phyloP scores from a whole-genome alignment of 2,113 vertebrate species.

The Gadus macrocephalus region DNA sequence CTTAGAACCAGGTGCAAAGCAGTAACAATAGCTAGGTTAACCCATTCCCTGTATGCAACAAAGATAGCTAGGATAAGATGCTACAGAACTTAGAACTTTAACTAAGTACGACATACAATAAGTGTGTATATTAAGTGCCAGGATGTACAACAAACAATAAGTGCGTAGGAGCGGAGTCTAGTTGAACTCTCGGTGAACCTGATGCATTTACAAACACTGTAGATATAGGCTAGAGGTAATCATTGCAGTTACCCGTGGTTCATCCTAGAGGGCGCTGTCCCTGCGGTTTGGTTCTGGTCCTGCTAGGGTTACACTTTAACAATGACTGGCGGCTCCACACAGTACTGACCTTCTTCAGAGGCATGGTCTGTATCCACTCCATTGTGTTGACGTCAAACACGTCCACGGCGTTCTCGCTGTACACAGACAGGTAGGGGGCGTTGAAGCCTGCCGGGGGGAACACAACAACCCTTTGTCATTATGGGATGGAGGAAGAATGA shows the following conservation, averaged over 20 bases:
- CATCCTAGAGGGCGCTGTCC: not conserved
- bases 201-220: too few relatives aligned
- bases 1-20: too few relatives aligned
- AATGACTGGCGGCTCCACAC: not conserved
- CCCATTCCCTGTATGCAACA: too few relatives aligned
- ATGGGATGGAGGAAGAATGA: too few relatives aligned
- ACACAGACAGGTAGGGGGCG: conserved; percentile 96
- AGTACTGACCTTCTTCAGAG: conserved; percentile 89
- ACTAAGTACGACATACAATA: too few relatives aligned
- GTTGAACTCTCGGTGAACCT: too few relatives aligned
- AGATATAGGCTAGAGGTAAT: not conserved
- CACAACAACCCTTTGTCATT: not conserved
- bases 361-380: conserved; percentile 98
- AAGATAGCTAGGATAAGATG: too few relatives aligned
- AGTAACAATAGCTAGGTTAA: too few relatives aligned
- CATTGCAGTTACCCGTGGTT: not conserved
- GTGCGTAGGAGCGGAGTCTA: too few relatives aligned
- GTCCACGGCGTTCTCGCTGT: conserved; percentile 96
- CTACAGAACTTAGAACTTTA: too few relatives aligned
- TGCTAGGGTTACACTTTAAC: not conserved
- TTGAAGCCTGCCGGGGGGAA: conserved; percentile 82
- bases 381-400: conserved; percentile 96
- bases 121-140: too few relatives aligned
- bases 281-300: not conserved
- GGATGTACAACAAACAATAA: too few relatives aligned